These are phyloP conservation scores for Hydrolagus affinis DNA, from an alignment of 2,113 vertebrate species.

Conservation along the genomic window DNA sequence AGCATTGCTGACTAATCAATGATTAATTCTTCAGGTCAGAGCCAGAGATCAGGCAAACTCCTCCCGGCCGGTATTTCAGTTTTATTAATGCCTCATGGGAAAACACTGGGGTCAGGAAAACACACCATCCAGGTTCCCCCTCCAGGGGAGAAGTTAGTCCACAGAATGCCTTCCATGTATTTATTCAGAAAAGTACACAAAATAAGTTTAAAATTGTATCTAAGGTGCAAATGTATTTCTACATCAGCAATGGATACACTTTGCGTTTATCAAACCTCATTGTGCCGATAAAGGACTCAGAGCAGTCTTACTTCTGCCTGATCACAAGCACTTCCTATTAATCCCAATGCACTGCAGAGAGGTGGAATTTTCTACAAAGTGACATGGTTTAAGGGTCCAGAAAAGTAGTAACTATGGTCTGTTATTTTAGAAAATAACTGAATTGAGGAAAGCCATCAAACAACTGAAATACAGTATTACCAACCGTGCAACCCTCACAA, in stretches of 20 bases:
- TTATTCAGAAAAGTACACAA: no score
- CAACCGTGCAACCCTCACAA: background rate
- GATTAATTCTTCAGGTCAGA: background rate
- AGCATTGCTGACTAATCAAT: background rate
- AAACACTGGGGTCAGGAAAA: background rate
- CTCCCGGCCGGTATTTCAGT: background rate
- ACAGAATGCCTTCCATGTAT: no score
- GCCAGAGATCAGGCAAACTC: background rate
- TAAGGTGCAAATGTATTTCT: no score
- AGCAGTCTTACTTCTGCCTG: no score
- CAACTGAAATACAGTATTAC: background rate
- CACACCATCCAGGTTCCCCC: background rate
- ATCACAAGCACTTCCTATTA: no score
- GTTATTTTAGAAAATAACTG: background rate
- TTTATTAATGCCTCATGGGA: background rate
- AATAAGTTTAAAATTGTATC: no score
- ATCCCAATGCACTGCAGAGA: no score
- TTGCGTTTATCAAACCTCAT: no score
- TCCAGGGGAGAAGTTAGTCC: background rate
- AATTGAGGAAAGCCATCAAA: background rate
- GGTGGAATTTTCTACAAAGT: background rate
- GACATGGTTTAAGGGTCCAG: background rate
- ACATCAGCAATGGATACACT: no score
- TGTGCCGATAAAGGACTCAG: no score
- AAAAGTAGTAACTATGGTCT: slow-evolving; percentile 10